These are phyloP conservation scores for Semotilus atromaculatus DNA, from an alignment of 2,797 vertebrate genomes.

Conservation along the genomic window DNA sequence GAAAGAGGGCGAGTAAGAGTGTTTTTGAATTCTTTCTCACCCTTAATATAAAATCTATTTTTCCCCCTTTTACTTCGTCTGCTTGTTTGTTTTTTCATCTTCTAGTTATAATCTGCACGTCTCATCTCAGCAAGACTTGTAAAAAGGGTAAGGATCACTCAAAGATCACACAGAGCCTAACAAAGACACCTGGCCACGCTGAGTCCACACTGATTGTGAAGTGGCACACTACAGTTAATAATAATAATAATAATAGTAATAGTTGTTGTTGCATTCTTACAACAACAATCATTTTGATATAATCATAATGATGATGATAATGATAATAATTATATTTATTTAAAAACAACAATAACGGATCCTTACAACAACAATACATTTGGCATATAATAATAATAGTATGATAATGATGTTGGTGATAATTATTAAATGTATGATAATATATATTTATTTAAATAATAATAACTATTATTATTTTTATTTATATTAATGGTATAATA, in stretches of 20 bases:
- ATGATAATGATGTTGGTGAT: no score
- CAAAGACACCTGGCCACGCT: not conserved
- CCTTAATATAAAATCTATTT: not conserved
- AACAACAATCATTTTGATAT: not conserved
- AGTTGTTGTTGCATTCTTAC: not conserved
- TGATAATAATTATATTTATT: no score
- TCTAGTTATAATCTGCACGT: not conserved
- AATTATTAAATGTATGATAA: no score
- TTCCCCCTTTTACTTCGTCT: not conserved
- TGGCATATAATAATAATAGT: no score
- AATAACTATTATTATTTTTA: no score
- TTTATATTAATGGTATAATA: no score
- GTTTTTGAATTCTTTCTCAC: conserved; percentile 1
- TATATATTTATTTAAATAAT: no score
- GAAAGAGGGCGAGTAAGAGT: conserved; percentile 5
- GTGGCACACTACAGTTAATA: not conserved
- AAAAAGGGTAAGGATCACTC: not conserved
- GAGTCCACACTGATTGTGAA: not conserved
- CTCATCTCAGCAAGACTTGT: not conserved
- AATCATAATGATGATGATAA: no score
- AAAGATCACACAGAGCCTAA: not conserved
- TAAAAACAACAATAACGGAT: no score
- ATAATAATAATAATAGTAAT: not conserved
- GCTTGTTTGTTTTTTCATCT: not conserved
- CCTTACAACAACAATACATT: no score